A percentile compares a stretch with the other conserved stretches of the same genome.
Evolutionary conservation across 1,140 invertebrate genomes (phyloP).

Genomic region (Calliopsis andreniformis): DNA sequence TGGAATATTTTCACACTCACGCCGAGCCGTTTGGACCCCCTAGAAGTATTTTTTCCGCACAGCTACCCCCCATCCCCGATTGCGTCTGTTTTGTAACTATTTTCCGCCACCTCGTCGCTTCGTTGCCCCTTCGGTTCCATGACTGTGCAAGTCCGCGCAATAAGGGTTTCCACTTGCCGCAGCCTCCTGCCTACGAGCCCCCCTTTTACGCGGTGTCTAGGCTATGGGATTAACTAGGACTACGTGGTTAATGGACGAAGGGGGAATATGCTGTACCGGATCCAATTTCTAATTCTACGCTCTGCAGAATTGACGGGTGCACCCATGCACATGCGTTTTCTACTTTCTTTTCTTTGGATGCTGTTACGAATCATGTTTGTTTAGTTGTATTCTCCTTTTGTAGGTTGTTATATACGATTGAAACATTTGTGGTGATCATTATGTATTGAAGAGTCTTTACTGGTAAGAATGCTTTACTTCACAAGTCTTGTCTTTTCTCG

Average conservation of each 20-base stretch:
- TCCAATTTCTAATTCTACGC: constrained; percentile 70
- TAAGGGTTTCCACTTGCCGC: constrained; percentile 52
- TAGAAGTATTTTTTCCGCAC: constrained; percentile 24
- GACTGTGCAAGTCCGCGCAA: constrained; percentile 54
- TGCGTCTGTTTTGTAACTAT: constrained; percentile 67
- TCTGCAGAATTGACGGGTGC: constrained; percentile 64
- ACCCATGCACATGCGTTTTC: constrained; percentile 21
- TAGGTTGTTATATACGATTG: no score
- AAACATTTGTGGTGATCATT: no score
- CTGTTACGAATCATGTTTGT: constrained; percentile 13
- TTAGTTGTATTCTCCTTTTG: not conserved
- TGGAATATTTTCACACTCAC: constrained; percentile 67
- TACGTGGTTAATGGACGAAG: constrained; percentile 63
- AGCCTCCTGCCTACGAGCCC: constrained; percentile 17
- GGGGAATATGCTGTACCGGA: constrained; percentile 57
- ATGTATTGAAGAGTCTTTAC: no score
- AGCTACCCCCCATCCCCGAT: constrained; percentile 5
- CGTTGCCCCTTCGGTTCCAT: constrained; percentile 44
- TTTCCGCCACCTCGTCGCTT: constrained; percentile 61
- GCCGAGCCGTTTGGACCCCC: not conserved
- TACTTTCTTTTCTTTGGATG: constrained; percentile 11
- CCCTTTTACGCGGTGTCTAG: constrained; percentile 39
- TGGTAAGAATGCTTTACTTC: no score
- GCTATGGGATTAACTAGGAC: constrained; percentile 57
- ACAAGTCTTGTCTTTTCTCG: no score